Evolutionary conservation across 2,888 invertebrate genomes (phyloP), one percentile per base, ranked within the genome.

Genomic region (Rutpela maculata): DNA sequence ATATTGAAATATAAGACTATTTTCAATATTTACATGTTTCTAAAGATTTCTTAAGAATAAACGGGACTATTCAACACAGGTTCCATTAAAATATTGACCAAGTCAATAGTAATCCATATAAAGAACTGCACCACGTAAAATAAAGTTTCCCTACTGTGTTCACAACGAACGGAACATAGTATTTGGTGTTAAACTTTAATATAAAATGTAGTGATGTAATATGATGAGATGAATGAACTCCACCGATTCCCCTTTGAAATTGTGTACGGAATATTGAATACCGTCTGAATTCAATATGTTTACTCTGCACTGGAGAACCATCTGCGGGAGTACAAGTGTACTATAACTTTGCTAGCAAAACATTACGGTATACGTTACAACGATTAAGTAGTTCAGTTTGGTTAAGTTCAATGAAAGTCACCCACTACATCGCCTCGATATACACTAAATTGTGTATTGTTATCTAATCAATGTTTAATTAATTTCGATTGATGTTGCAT

Each of bases 321-420:
- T 59, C 59, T 59, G 59, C 59, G 50, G 59, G 22, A 59, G 22
- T 18, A 59, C 22, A 15, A 59, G 19, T 59, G 59, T 22, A 59
- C 59, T 59, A 59, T 59, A 59, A 59, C 59, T 59, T 59, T 22
- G 19, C 50, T 11, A 7, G 50, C 19, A 6, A 66, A 66, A 66
- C 65, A 65, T 38, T 11, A 66, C 43, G 43, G 19, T 38, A 35
- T 50, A 66, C 65, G 19, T 35, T 63, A 63, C 38, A 18, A 35
- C 38, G 63, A 63, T 63, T 63, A 63, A 63, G 63, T 63, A 38
- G 63, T 63, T 38, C 17, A 50, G 65, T 50, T 66, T 18, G 65
- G 38, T 66, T 35, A 66, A 66, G 38, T 66, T 66, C 43, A 59
- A 59, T 59, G 59, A 59, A 59, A 59, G 19, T 22, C 59, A 59